Evolutionary conservation across 2,888 invertebrate species (phyloP), one percentile per base, ranked within the genome.

Genomic region (Campaea margaritaria): DNA sequence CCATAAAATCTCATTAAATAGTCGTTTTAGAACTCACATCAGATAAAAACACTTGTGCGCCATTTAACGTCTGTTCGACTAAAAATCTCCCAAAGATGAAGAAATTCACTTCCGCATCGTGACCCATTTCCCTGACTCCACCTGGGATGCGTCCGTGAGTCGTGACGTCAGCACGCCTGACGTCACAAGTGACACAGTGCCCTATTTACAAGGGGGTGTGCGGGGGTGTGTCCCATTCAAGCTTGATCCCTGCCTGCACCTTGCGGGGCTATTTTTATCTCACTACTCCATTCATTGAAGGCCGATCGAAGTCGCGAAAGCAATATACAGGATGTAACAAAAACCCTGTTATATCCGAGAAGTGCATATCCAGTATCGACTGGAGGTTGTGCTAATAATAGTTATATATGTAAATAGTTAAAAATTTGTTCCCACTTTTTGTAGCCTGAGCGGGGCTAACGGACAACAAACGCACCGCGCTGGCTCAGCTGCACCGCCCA

Each of bases 161-260:
- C 45, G 78, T 89, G 89, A 89, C 91, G 91, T 89, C 82, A 81
- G 58, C 42, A 11, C 21, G 36, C 47, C 69, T 77, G 76, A 89
- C 91, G 91, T 88, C 86, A 88, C 82, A 28, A 64, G 50, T 84
- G 90, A 83, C 91, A 90, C 83, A 81, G 70, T 91, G 89, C 70
- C 91, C 91, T 81, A 89, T 86, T 83, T 85, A 66, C 63, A 58
- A 63, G 62, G 69, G 71, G 68, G 67, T 65, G 51, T 58, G 57
- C 63, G 75, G 75, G 78, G 76, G 79, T 72, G 75, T 69, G 75
- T 69, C 79, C 85, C 91, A 90, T 91, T 90, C 90, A 91, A 71
- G 71, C 81, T 79, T 82, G 82, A 84, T 85, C 85, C 81, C 79
- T 82, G 82, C 81, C 79, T 82, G 82, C 78, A 80, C 76, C 80